phyloP scores from a whole-genome alignment of 2,797 vertebrate species.

The Macropus fuliginosus region DNA sequence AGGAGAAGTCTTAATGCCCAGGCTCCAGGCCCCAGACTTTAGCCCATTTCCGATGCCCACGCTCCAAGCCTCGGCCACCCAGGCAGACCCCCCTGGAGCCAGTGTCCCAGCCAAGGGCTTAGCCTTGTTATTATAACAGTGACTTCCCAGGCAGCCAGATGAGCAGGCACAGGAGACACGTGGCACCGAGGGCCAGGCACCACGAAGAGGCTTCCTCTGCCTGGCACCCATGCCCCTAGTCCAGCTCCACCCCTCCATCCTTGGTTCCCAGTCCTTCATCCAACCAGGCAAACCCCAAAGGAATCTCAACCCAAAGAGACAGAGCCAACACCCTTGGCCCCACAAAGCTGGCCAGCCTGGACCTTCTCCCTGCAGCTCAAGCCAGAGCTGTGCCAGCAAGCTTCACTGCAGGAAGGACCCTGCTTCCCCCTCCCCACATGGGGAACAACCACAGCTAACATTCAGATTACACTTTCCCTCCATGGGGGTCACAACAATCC shows the following conservation, averaged over 20 bases:
- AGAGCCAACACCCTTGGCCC: background rate
- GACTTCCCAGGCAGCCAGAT: background rate
- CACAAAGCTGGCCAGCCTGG: background rate
- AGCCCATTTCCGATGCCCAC: background rate
- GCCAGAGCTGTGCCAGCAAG: background rate
- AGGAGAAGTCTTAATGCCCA: background rate
- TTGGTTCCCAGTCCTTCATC: background rate
- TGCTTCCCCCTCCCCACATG: background rate
- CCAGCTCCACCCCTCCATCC: background rate
- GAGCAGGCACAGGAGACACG: background rate
- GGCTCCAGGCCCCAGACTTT: no score
- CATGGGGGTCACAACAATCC: background rate
- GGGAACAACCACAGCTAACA: background rate
- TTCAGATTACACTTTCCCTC: background rate
- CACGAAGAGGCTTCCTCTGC: background rate
- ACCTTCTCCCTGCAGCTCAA: background rate
- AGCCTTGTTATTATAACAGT: background rate
- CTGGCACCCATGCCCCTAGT: background rate
- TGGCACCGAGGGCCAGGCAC: background rate
- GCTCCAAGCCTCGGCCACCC: background rate
- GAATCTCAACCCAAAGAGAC: no score
- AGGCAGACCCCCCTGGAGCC: background rate
- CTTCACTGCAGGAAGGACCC: background rate
- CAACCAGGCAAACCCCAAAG: background rate
- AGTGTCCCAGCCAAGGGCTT: background rate